Conservation (phyloP, 23 tunicate species). For the Diplosoma virens region DNA sequence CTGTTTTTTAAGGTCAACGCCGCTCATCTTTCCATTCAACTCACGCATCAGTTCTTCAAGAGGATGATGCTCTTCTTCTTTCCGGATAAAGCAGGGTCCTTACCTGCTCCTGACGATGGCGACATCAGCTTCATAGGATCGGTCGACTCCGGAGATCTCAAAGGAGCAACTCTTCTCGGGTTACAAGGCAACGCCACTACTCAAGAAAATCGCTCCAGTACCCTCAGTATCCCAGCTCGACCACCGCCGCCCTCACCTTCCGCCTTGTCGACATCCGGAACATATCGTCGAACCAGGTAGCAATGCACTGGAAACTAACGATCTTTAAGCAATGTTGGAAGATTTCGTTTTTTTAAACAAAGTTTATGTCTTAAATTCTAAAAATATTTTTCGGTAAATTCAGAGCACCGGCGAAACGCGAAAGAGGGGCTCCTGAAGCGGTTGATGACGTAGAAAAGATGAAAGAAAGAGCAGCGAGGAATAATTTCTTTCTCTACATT, state of each 20-base stretch:
- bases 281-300: constrained; percentile 7
- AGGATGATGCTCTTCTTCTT: constrained; percentile 79
- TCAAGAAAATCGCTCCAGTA: constrained; percentile 28
- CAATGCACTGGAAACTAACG: no score
- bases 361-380: no score
- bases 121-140: constrained; percentile 7
- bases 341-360: no score
- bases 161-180: constrained; percentile 12
- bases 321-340: no score
- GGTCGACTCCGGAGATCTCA: constrained; percentile 26
- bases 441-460: constrained; percentile 85
- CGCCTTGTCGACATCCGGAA: constrained; percentile 9
- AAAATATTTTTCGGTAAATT: not conserved
- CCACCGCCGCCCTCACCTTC: constrained; percentile 61
- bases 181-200: not conserved
- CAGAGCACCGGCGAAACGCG: constrained; percentile 27
- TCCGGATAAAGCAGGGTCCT: constrained; percentile 61
- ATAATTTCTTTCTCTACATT: constrained; percentile 86
- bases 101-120: constrained; percentile 36
- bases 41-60: constrained; percentile 85
- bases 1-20: constrained; percentile 72
- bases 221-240: constrained; percentile 43
- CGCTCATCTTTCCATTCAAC: constrained; percentile 76
- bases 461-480: constrained; percentile 86
- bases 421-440: constrained; percentile 15